Evolutionary conservation across 2,888 invertebrate genomes (phyloP).

Genomic region (Diaprepes abbreviatus): DNA sequence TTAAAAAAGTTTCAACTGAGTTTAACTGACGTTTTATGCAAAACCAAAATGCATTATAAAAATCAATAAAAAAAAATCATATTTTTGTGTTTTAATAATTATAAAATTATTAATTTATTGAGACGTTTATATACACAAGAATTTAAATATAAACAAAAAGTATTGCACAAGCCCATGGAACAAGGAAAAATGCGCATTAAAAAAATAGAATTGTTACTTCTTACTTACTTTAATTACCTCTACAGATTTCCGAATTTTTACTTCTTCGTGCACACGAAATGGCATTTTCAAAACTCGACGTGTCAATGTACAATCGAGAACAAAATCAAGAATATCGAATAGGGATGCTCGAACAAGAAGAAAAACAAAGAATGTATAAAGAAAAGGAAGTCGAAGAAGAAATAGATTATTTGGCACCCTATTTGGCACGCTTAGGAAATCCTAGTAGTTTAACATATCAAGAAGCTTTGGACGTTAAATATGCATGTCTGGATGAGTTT

Average conservation of each 20-base stretch:
- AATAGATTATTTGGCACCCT: slow-evolving; percentile 76
- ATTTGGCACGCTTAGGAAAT: slow-evolving; percentile 73
- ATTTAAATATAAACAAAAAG: no score
- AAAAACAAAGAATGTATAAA: slow-evolving; percentile 70
- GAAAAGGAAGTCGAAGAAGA: slow-evolving; percentile 75
- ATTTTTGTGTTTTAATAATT: no score
- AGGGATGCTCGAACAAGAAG: slow-evolving; percentile 68
- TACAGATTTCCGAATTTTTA: slow-evolving; percentile 68
- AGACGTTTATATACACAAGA: no score
- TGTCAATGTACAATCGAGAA: slow-evolving; percentile 72
- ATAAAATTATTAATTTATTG: no score
- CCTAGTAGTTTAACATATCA: slow-evolving; percentile 64
- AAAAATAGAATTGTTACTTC: slow-evolving; percentile 2
- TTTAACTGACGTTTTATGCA: no score
- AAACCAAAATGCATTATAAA: no score
- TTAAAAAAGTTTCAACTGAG: no score
- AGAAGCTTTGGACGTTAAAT: slow-evolving; percentile 69
- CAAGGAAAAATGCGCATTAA: no score
- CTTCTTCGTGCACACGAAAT: slow-evolving; percentile 68
- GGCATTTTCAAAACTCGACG: slow-evolving; percentile 68
- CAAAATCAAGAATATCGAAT: slow-evolving; percentile 70
- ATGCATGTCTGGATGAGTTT: slow-evolving; percentile 77
- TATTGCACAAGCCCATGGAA: no score
- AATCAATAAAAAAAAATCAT: no score
- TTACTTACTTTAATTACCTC: slow-evolving; percentile 20